Evolutionary conservation across 2,797 vertebrate genomes (phyloP).

Genomic region (Alfaro cultratus): DNA sequence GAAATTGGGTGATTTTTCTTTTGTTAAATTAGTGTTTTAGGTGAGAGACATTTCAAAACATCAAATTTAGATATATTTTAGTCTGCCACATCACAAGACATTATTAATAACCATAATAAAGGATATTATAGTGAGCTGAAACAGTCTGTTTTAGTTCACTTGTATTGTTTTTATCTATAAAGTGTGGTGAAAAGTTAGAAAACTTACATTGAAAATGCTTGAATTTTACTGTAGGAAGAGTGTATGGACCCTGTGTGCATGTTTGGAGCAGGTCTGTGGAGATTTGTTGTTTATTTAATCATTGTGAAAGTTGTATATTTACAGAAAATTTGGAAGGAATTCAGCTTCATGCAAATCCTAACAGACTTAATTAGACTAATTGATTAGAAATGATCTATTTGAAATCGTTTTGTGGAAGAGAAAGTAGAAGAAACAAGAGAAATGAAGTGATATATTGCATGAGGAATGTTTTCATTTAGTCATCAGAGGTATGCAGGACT

Average conservation of each 20-base stretch:
- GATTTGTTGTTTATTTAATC: slow-evolving; percentile 12
- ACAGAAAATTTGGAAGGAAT: neutral
- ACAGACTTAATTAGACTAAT: neutral
- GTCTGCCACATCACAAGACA: too few relatives aligned
- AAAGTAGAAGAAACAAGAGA: neutral
- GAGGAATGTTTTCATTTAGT: neutral
- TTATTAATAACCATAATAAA: too few relatives aligned
- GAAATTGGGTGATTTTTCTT: too few relatives aligned
- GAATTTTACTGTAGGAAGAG: too few relatives aligned
- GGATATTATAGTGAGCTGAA: too few relatives aligned
- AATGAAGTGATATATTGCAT: neutral
- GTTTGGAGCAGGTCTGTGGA: slow-evolving; percentile 45
- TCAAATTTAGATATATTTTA: too few relatives aligned
- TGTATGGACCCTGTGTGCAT: slow-evolving; percentile 29
- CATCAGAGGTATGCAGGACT: neutral
- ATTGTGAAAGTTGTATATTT: slow-evolving; percentile 4
- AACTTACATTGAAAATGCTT: too few relatives aligned
- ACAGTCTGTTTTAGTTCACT: too few relatives aligned
- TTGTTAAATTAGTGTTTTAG: too few relatives aligned
- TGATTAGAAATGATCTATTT: neutral
- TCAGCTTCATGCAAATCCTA: neutral
- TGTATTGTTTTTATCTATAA: too few relatives aligned
- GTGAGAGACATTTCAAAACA: too few relatives aligned
- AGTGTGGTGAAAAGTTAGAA: too few relatives aligned
- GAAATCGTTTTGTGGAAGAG: neutral